Percentiles rank a stretch among this genome's conserved stretches.
Conservation (phyloP, 2,113 vertebrate species). For the Aspidoscelis tigris region DNA sequence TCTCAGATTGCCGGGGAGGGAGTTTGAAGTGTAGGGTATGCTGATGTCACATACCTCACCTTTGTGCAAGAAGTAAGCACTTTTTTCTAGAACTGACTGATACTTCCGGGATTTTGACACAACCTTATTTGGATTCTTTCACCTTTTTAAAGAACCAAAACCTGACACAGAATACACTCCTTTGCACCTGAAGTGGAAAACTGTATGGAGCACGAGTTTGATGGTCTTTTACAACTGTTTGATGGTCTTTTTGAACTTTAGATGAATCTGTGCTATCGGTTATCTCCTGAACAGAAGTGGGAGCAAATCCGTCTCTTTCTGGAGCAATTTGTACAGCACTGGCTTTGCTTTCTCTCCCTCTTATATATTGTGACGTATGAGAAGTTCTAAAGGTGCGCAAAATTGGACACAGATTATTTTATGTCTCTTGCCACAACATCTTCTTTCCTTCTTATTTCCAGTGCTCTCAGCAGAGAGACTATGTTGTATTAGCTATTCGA, state of each 20-base stretch:
- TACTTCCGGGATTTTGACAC: too few species aligned
- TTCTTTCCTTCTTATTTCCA: conserved; percentile 61
- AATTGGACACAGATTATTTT: background rate
- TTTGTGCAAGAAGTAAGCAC: too few species aligned
- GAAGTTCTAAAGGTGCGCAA: background rate
- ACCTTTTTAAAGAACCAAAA: background rate
- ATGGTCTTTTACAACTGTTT: background rate
- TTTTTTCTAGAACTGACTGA: too few species aligned
- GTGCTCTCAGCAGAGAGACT: conserved; percentile 88
- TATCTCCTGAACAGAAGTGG: background rate
- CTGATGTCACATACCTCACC: too few species aligned
- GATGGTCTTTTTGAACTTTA: background rate
- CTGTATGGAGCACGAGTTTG: too few species aligned
- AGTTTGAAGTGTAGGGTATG: too few species aligned
- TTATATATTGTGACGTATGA: background rate
- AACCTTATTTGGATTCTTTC: too few species aligned
- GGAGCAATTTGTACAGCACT: background rate
- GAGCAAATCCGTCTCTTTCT: too few species aligned
- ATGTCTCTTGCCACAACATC: background rate
- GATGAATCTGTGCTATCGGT: too few species aligned
- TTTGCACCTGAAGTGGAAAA: background rate
- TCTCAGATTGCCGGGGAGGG: too few species aligned
- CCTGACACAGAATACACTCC: background rate
- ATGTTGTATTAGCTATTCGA: conserved; percentile 82
- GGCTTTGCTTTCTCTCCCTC: too few species aligned